A percentile compares a stretch with the other conserved stretches of the same genome.
Conservation (phyloP, 1,140 invertebrate genomes). For the Magallana ariakensis region DNA sequence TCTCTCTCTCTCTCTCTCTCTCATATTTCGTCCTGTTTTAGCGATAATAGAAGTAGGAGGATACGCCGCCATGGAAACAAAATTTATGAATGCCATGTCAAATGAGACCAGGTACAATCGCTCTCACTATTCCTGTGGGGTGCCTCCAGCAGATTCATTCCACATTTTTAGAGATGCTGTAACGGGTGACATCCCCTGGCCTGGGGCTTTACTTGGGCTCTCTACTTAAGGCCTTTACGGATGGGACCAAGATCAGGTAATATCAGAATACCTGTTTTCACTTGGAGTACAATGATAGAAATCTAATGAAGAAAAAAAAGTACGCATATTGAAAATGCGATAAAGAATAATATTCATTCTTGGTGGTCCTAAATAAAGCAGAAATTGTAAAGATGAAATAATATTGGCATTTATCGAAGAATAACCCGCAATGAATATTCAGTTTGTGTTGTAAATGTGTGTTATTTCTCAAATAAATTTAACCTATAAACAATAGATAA, state of each 20-base stretch:
- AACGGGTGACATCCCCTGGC: slow-evolving; percentile 82
- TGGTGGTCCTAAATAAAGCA: too few relatives aligned
- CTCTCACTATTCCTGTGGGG: slow-evolving; percentile 59
- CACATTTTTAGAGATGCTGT: slow-evolving; percentile 80
- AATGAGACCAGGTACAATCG: slow-evolving; percentile 62
- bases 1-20: too few relatives aligned
- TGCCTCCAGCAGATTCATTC: slow-evolving; percentile 77
- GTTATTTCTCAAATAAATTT: not conserved
- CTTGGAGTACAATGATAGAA: too few relatives aligned
- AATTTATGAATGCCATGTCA: slow-evolving; percentile 78
- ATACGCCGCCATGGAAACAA: slow-evolving; percentile 74
- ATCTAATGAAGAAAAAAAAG: too few relatives aligned
- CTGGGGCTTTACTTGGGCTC: slow-evolving; percentile 81
- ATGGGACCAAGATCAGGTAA: slow-evolving; percentile 84
- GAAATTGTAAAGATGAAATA: too few relatives aligned
- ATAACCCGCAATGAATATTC: too few relatives aligned
- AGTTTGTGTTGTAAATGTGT: too few relatives aligned
- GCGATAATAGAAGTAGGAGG: slow-evolving; percentile 76
- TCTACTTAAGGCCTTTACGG: slow-evolving; percentile 82
- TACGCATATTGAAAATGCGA: too few relatives aligned
- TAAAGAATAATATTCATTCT: too few relatives aligned
- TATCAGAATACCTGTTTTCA: too few relatives aligned
- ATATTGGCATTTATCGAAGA: too few relatives aligned
- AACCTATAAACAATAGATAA: slow-evolving; percentile 76
- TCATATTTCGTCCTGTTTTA: too few relatives aligned